These are phyloP conservation scores for Pollenia labialis DNA, from an alignment of 2,888 invertebrate genomes.

Conservation along the genomic window DNA sequence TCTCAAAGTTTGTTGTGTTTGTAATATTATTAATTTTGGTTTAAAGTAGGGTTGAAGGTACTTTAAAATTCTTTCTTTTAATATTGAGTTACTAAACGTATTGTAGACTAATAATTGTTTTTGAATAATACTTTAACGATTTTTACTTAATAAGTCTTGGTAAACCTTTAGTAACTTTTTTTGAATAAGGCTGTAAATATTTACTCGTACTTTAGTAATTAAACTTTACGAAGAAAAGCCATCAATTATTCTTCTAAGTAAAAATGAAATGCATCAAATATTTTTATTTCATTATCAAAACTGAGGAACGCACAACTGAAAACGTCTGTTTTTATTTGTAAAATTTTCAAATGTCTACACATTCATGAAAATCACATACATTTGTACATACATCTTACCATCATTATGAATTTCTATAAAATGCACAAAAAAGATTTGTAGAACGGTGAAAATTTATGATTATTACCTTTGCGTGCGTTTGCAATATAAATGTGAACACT, in stretches of 20 bases:
- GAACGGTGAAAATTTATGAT: conserved; percentile 60
- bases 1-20: no score
- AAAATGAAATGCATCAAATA: background rate
- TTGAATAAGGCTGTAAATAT: no score
- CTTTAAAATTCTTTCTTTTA: no score
- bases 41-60: no score
- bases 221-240: background rate
- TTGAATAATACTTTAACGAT: no score
- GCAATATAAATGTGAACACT: conserved; percentile 34
- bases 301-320: background rate
- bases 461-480: conserved; percentile 62
- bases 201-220: no score
- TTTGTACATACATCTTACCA: background rate
- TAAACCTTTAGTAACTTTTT: no score
- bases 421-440: conserved; percentile 17
- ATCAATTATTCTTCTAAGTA: background rate
- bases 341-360: background rate
- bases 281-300: background rate
- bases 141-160: no score
- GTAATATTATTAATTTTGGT: no score
- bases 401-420: background rate
- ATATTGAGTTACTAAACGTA: no score
- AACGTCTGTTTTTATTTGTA: background rate
- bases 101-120: no score
- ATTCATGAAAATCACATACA: background rate